These are phyloP conservation scores for Galaxias olidus DNA, from an alignment of 2,797 vertebrate genomes.

Conservation along the genomic window DNA sequence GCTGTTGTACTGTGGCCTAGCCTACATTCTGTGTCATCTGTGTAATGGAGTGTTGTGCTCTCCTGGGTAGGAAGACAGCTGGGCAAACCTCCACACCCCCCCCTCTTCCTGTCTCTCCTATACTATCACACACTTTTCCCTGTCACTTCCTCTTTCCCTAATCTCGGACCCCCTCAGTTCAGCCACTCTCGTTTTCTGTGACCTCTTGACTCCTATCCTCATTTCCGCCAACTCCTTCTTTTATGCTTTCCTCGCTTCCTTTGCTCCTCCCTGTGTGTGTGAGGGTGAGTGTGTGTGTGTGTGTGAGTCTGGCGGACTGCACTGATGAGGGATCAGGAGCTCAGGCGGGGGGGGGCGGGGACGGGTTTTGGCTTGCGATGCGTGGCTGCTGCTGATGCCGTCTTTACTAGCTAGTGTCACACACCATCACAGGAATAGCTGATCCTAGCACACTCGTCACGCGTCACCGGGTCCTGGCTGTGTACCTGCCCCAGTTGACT, in stretches of 20 bases:
- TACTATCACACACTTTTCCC: not conserved
- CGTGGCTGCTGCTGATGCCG: slow-evolving; percentile 66
- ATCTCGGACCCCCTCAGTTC: not conserved
- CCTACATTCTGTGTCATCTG: too few relatives aligned
- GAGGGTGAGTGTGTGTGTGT: slow-evolving; percentile 18
- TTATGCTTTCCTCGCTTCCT: slow-evolving; percentile 29
- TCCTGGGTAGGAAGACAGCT: slow-evolving; percentile 1
- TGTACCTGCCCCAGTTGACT: slow-evolving; percentile 57
- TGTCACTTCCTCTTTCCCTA: slow-evolving; percentile 1
- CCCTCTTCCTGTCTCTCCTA: not conserved
- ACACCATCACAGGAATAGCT: slow-evolving; percentile 16
- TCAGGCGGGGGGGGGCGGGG: slow-evolving; percentile 43
- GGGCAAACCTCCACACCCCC: not conserved
- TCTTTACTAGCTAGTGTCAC: slow-evolving; percentile 57
- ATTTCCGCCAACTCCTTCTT: not conserved
- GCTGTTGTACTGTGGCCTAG: too few relatives aligned
- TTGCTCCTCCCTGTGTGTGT: slow-evolving; percentile 51
- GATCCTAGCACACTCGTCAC: slow-evolving; percentile 40
- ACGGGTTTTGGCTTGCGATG: slow-evolving; percentile 69
- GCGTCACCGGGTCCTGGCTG: slow-evolving; percentile 44
- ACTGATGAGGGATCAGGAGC: slow-evolving; percentile 64
- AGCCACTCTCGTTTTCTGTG: slow-evolving; percentile 8
- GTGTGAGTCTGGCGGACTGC: slow-evolving; percentile 16
- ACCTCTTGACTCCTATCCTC: slow-evolving; percentile 6
- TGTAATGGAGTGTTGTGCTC: not conserved